Evolutionary conservation across 2,797 vertebrate species (phyloP), one percentile per base, ranked within the genome.

Genomic region (Babyrousa celebensis): DNA sequence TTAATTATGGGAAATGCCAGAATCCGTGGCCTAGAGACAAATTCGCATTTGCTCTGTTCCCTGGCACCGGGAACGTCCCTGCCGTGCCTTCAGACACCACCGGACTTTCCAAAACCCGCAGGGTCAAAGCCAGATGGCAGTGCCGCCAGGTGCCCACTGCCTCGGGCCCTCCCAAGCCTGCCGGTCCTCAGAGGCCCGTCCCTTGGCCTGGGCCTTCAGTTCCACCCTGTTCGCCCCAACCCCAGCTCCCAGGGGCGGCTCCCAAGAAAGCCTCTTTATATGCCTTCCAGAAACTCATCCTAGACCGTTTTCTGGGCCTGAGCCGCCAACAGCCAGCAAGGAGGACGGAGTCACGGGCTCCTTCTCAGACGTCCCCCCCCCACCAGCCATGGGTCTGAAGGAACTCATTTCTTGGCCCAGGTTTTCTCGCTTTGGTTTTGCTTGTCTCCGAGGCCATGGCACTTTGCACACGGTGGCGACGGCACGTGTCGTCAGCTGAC

Each of bases 1-100:
- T 96, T 97, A 97, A 98, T 97, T 98, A 95, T 96, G 95, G 96
- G 96, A 98, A 97, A 98, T 98, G 97, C 97, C 97, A 98, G 97
- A 96, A 96, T 89, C 54, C 6, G 70, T 97, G 97, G 97, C 97
- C 88, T 96, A 95, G 97, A 98, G 97, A 98, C 86, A 93, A 97
- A 94, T 93, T 97, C 96, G 93, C 94, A 97, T 97, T 98, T 97
- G 92, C 78, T 86, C 91, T 62, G 89, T 88, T 97, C 89, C 94
- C 94, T 97, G 98, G 97, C 98, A 90, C 82, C 40, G 32, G 54
- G 92, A 85, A 75, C 40, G 84, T 56, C 92, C 94, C 94, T 85
- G 94, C 85, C 79, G 95, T 68, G 94, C 94, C 94, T 97, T 98
- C 93, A 92, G 95, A 96, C 93, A 96, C 93, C 89, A 60, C 43